phyloP scores from a whole-genome alignment of 2,888 invertebrate genomes.

The Panzeria rudis region DNA sequence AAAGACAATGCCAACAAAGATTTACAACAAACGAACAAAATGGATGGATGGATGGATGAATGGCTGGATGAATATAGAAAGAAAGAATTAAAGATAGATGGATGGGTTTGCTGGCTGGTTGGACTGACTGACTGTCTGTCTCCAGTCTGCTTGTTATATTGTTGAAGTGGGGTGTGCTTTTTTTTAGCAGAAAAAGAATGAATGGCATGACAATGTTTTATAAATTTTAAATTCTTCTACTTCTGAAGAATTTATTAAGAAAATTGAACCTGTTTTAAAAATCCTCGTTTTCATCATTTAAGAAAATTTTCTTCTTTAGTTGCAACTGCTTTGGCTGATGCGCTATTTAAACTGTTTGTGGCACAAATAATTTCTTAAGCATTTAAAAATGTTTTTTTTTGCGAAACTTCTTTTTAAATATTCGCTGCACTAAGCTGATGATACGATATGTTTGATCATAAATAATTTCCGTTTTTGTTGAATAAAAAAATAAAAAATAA shows the following conservation, averaged over 20 bases:
- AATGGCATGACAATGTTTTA: constrained; percentile 53
- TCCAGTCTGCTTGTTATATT: constrained; percentile 5
- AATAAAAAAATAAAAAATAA: background rate
- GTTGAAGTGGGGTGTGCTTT: background rate
- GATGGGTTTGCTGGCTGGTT: constrained; percentile 1
- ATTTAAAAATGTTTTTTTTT: constrained; percentile 29
- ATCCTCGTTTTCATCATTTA: constrained; percentile 16
- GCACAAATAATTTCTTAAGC: constrained; percentile 56
- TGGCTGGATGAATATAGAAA: too few species aligned
- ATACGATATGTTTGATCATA: constrained; percentile 37
- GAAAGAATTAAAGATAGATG: too few species aligned
- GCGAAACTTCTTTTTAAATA: constrained; percentile 8
- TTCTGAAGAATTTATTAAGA: constrained; percentile 57
- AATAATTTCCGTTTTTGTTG: constrained; percentile 35
- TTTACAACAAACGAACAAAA: constrained; percentile 5
- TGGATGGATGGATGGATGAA: constrained; percentile 23
- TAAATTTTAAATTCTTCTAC: constrained; percentile 59
- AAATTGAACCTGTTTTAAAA: constrained; percentile 64
- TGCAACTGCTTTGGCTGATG: background rate
- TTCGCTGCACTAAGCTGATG: constrained; percentile 23
- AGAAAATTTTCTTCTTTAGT: constrained; percentile 8
- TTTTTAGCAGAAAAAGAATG: constrained; percentile 35
- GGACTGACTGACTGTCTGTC: constrained; percentile 3
- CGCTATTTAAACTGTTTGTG: constrained; percentile 35
- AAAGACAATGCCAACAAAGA: constrained; percentile 13